Conservation (phyloP, 2,113 vertebrate species). For the zebrafish (Danio rerio) region DNA sequence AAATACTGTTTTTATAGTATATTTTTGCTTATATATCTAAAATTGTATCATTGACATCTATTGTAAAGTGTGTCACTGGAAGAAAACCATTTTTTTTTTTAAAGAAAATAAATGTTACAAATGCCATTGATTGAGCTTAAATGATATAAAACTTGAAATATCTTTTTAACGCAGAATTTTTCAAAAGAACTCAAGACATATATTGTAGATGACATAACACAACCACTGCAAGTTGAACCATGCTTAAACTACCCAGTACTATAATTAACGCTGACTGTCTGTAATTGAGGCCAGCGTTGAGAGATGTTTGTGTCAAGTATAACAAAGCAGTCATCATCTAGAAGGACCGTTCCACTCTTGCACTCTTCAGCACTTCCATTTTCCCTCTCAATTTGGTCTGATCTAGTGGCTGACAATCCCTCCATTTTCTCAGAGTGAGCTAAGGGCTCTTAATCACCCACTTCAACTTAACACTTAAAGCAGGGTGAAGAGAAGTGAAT, state of each 20-base stretch:
- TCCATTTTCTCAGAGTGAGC: slow-evolving; percentile 36
- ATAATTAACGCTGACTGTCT: slow-evolving; percentile 20
- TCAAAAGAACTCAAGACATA: background rate
- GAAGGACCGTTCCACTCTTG: background rate
- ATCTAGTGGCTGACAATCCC: slow-evolving; percentile 27
- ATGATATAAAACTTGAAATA: no score
- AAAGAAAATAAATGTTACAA: no score
- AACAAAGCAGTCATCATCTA: slow-evolving; percentile 45
- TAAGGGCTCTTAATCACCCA: slow-evolving; percentile 52
- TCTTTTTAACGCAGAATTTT: background rate
- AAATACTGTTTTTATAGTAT: no score
- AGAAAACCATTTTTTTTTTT: no score
- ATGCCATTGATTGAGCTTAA: background rate
- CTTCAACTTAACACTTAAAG: slow-evolving; percentile 41
- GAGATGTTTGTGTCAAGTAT: slow-evolving; percentile 26
- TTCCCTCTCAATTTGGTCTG: background rate
- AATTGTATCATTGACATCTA: no score
- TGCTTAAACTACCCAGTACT: background rate
- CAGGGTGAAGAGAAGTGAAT: slow-evolving; percentile 23
- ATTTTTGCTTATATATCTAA: no score
- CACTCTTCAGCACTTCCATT: background rate
- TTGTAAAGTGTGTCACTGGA: no score
- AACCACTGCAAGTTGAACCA: background rate
- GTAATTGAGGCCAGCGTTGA: slow-evolving; percentile 23
- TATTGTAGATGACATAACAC: background rate